These are phyloP conservation scores for Bubo bubo DNA, from an alignment of 2,113 vertebrate genomes.

Conservation along the genomic window DNA sequence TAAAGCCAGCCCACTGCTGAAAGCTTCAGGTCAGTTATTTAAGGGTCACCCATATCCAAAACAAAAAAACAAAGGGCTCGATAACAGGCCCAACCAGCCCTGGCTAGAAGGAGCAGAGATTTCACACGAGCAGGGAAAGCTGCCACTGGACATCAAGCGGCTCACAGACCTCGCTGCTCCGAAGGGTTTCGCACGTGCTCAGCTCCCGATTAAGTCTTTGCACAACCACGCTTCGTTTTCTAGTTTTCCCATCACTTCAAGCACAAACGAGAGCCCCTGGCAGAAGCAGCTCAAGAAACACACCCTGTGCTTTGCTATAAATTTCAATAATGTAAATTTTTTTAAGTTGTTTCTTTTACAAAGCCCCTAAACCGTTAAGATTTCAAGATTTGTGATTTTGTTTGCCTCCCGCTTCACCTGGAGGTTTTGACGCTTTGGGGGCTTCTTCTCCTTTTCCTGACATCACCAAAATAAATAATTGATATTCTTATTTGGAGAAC, in stretches of 20 bases:
- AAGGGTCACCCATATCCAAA: not conserved
- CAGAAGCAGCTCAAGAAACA: not conserved
- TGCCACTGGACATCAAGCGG: not conserved
- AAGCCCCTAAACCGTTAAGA: not conserved
- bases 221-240: accelerated
- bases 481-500: not conserved
- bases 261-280: not conserved
- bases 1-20: not conserved
- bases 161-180: not conserved
- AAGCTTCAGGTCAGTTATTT: not conserved
- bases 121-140: not conserved
- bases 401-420: not conserved
- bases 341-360: not conserved
- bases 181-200: accelerated
- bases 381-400: not conserved
- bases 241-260: not conserved
- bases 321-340: not conserved
- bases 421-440: not conserved
- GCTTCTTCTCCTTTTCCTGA: not conserved
- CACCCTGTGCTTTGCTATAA: accelerated
- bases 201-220: accelerated
- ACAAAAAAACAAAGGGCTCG: not conserved
- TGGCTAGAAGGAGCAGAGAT: not conserved
- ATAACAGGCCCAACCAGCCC: not conserved
- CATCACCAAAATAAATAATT: not conserved